A percentile compares a stretch with the other conserved stretches of the same genome.
Evolutionary conservation across 2,888 invertebrate species (phyloP).

Genomic region (Petrolisthes cinctipes): DNA sequence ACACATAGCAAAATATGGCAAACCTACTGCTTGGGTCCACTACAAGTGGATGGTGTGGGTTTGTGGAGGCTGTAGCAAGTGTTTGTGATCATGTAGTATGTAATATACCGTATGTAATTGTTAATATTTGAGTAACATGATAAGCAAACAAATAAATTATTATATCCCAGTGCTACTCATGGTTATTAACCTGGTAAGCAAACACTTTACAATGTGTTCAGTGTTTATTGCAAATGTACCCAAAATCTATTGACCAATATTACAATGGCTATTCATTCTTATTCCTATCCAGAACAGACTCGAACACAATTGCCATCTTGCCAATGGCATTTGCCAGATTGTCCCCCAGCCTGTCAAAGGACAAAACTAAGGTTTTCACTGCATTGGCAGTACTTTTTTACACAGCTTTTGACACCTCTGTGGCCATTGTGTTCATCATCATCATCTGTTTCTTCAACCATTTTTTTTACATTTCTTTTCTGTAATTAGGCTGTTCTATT

Average conservation of each 20-base stretch:
- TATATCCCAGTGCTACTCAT: too few species aligned
- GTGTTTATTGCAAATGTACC: neutral
- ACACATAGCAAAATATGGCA: too few species aligned
- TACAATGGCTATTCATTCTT: neutral
- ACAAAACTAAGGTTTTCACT: too few species aligned
- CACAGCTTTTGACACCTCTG: neutral
- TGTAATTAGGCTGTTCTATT: neutral
- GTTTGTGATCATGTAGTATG: neutral
- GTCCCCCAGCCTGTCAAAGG: neutral
- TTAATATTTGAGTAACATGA: neutral
- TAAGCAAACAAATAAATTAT: neutral
- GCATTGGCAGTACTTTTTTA: neutral
- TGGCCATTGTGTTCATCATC: neutral
- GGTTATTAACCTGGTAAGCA: too few species aligned
- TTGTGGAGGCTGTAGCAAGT: too few species aligned
- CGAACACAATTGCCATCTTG: neutral
- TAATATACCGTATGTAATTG: too few species aligned
- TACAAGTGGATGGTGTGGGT: too few species aligned
- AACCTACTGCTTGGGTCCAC: too few species aligned
- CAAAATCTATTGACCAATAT: neutral
- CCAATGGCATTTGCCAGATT: neutral
- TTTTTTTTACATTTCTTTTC: neutral
- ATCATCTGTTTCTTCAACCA: neutral
- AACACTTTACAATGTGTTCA: too few species aligned
- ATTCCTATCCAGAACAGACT: neutral